Conservation (phyloP, 2,797 vertebrate genomes). For the Phalanger gymnotis region DNA sequence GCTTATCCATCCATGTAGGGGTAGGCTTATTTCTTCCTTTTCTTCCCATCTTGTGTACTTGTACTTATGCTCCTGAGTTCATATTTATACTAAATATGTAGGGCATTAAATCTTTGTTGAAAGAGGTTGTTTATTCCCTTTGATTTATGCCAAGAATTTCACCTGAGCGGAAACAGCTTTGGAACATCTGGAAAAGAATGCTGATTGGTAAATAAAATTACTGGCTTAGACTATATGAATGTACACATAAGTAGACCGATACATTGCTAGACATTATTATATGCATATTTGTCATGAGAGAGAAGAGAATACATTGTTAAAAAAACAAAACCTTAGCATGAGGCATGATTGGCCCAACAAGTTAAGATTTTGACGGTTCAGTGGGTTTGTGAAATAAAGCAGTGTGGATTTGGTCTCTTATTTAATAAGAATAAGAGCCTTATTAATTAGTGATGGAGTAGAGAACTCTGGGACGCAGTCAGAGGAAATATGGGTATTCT, state of each 20-base stretch:
- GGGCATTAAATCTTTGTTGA: neutral
- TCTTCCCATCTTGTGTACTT: neutral
- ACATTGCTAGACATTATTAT: neutral
- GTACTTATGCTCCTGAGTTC: neutral
- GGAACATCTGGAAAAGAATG: neutral
- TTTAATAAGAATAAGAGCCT: neutral
- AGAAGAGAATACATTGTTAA: neutral
- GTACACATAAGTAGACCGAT: neutral
- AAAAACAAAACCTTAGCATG: neutral
- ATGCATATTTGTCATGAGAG: neutral
- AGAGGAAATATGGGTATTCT: neutral
- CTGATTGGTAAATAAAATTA: neutral
- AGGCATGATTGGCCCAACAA: neutral
- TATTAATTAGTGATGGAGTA: neutral
- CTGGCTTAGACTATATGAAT: neutral
- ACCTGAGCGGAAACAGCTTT: neutral
- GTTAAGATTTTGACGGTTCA: neutral
- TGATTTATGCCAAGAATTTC: slow-evolving; percentile 22
- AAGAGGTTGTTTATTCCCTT: neutral
- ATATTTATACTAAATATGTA: slow-evolving; percentile 30
- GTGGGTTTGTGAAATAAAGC: neutral
- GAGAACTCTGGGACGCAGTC: neutral
- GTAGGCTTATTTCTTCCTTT: slow-evolving; percentile 48
- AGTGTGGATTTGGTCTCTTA: neutral
- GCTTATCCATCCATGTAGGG: slow-evolving; percentile 23